phyloP scores from a whole-genome alignment of 1,140 invertebrate genomes.

The Triops cancriformis region DNA sequence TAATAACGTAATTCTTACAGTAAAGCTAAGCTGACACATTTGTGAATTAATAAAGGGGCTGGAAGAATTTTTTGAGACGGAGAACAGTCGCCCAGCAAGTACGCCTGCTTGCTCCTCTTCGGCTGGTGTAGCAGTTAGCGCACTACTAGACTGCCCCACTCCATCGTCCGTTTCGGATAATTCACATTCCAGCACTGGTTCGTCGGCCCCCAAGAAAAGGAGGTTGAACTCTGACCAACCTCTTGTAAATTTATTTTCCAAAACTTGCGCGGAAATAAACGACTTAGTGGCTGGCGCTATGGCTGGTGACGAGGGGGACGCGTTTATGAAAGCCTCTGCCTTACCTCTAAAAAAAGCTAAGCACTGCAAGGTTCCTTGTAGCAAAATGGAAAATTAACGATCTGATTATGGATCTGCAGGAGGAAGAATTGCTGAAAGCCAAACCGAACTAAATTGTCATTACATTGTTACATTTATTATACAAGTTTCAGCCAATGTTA shows the following conservation, averaged over 20 bases:
- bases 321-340: not conserved
- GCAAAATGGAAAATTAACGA: not conserved
- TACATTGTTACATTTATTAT: not conserved
- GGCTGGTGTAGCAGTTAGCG: not conserved
- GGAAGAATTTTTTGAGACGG: not conserved
- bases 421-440: not conserved
- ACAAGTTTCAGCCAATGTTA: too few relatives aligned
- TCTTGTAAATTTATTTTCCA: not conserved
- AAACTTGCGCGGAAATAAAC: not conserved
- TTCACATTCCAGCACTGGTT: not conserved
- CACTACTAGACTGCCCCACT: not conserved
- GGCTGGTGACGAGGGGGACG: not conserved
- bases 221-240: not conserved
- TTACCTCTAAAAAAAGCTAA: not conserved
- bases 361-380: not conserved
- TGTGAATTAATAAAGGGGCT: not conserved
- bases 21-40: not conserved
- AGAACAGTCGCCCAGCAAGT: not conserved
- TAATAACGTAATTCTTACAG: not conserved
- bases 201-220: not conserved
- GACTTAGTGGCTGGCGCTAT: not conserved
- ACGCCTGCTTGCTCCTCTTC: not conserved
- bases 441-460: not conserved
- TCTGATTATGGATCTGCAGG: not conserved
- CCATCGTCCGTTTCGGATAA: not conserved